Base-by-base conservation (phyloP, 2,797 vertebrate genomes). In the Heliangelus exortis region DNA sequence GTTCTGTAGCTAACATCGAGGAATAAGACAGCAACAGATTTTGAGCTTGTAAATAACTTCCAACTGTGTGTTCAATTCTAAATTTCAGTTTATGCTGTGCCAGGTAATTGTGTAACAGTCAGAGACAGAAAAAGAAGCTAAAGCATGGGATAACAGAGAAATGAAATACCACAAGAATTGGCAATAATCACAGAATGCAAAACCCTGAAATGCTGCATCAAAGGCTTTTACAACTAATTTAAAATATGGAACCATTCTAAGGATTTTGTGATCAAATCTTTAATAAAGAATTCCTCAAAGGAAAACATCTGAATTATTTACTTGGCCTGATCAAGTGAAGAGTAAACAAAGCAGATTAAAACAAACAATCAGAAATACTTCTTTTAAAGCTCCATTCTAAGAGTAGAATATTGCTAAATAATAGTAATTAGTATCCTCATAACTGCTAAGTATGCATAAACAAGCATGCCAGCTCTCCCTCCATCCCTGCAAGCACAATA, bases 231-330 rank as follows among this genome's bases (percentile, higher is more conserved):
- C 41, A 91, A 68, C 71, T 57, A 69, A 82, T 90, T 94, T 78
- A 53, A 82, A 86, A 82, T 63, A 84, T 5, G 41, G 85, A 87
- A 90, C 39, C 33, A 76, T 87, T 78, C 43, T 39, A 82, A 76
- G 80, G 53, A 89, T 81, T 92, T 88, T 2, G 14, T 41, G 73
- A 53, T 79, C 68, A 80, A 68, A 74, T 84, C 69, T 80, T 84
- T 69, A 80, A 26, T 69, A 80, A 65, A 58, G 66, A 85, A 88
- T 45, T 79, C 41, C 77, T 86, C 67, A 76, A 84, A 90, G 69
- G 63, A 92, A 96, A 91, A 86, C 57, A 76, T 13, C 6, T 88
- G 17, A 93, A 91, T 93, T 95, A 91, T 93, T 94, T 73, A 81
- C 87, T 93, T 47, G 76, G 69, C 67, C 63, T 8, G 2, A 86